Base-by-base conservation (phyloP, 2,888 invertebrate species). In the Buathra laborator region DNA sequence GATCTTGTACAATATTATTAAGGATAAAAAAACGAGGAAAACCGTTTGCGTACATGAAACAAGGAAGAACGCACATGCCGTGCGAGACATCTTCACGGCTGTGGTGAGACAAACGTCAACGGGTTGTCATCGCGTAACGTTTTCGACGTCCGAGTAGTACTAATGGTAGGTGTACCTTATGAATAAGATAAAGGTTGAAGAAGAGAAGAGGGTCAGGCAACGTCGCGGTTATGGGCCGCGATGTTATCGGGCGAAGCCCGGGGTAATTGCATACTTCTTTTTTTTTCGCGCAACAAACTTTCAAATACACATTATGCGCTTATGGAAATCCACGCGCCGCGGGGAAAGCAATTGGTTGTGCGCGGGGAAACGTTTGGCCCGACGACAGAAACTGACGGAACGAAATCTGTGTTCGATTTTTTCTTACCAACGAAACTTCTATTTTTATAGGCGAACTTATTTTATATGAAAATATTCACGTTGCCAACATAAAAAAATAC, bases 251-350 rank as follows among this genome's bases (percentile, higher is more conserved):
- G 72, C 62, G 53, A 43, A 56, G 24, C 19, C 37, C 24, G 56
- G 29, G 66, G 84, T 84, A 84, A 84, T 84, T 74, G 70, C 81
- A 84, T 68, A 81, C 77, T 37, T 46, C 80, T 84, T 76, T 24
- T 81, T 81, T 46, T 71, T 48, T 68, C 66, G 51, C 56, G 48
- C 67, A 64, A 48, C 46, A 77, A 78, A 68, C 81, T 77, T 81
- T 48, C 10, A 70, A 66, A 67, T 51, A 68, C 56, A 59, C 59
- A 75, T 84, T 76, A 84, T 46, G 53, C 64, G 64, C 64, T 48
- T 53, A 53, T 71, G 76, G 46, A 74, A 24, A 81, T 62, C 43
- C 66, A 46, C 74, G 74, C 14, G 10, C 16, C 59, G 72, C 46
- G 29, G 6, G 14, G 29, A 29, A 74, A n/a, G 74, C 24, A 62